phyloP scores from a whole-genome alignment of 1,140 invertebrate species.

The Notospermus geniculatus region DNA sequence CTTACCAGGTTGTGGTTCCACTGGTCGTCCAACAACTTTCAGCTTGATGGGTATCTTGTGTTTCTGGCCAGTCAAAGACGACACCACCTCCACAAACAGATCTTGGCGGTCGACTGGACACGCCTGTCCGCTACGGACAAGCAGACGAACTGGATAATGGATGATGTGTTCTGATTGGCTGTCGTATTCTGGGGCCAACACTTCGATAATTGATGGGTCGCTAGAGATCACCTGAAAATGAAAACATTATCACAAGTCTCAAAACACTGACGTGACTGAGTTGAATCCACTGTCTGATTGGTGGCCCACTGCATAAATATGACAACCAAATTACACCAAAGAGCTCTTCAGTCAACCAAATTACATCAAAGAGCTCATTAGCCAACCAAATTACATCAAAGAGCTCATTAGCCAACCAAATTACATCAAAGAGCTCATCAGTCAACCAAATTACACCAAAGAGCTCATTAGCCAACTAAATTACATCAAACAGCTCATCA shows the following conservation, averaged over 20 bases:
- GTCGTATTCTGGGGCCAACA: conserved; percentile 34
- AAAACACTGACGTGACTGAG: too few relatives aligned
- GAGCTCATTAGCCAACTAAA: too few relatives aligned
- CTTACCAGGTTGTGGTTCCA: neutral
- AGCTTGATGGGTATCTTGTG: conserved; percentile 41
- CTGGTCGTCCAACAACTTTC: conserved; percentile 41
- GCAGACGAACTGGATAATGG: conserved; percentile 39
- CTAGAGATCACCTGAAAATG: conserved; percentile 36
- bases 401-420: too few relatives aligned
- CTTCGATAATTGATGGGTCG: conserved; percentile 41
- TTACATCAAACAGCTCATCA: too few relatives aligned
- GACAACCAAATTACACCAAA: too few relatives aligned
- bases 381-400: too few relatives aligned
- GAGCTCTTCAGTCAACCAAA: too few relatives aligned
- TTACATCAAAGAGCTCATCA: too few relatives aligned
- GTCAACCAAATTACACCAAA: too few relatives aligned
- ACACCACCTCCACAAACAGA: conserved; percentile 35
- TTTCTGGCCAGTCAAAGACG: conserved; percentile 40
- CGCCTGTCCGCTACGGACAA: conserved; percentile 36
- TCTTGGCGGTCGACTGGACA: conserved; percentile 37
- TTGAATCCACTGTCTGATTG: too few relatives aligned
- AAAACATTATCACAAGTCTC: conserved; percentile 1
- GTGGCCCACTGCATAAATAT: too few relatives aligned
- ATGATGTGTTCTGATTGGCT: conserved; percentile 28
- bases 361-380: too few relatives aligned